Conservation (phyloP, 2,888 invertebrate species). For the Dorcus hopei region DNA sequence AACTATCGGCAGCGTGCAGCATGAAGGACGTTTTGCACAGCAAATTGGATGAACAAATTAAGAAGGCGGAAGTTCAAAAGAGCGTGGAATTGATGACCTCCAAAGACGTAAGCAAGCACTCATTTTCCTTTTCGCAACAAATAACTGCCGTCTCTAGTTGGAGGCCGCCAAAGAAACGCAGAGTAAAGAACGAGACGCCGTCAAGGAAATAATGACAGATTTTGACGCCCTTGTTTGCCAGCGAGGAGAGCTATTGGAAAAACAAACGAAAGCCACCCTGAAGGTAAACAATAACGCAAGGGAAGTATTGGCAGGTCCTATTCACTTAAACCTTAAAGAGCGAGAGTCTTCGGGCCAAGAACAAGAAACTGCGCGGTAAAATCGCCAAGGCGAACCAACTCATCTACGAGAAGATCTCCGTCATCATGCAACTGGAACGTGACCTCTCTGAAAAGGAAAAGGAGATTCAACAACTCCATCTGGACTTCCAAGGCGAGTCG, state of each 20-base stretch:
- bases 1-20: conserved; percentile 40
- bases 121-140: too few relatives aligned
- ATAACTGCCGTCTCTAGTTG: conserved; percentile 26
- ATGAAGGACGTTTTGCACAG: conserved; percentile 39
- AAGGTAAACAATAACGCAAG: conserved; percentile 23
- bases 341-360: background rate
- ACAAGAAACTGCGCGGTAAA: background rate
- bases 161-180: conserved; percentile 39
- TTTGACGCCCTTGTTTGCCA: conserved; percentile 32
- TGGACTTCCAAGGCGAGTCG: too few relatives aligned
- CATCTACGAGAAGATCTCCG: background rate
- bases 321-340: background rate
- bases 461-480: too few relatives aligned
- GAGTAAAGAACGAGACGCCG: conserved; percentile 34
- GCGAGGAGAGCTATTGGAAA: conserved; percentile 31
- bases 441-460: too few relatives aligned
- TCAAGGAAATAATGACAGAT: conserved; percentile 36
- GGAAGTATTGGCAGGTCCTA: background rate
- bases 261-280: conserved; percentile 27
- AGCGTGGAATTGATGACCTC: conserved; percentile 18
- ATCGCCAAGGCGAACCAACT: background rate
- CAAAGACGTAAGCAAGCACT: conserved; percentile 25
- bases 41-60: conserved; percentile 33
- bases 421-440: too few relatives aligned
- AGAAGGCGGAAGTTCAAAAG: conserved; percentile 26